Evolutionary conservation across 2,113 vertebrate genomes (phyloP).

Genomic region (Hystrix cristata): DNA sequence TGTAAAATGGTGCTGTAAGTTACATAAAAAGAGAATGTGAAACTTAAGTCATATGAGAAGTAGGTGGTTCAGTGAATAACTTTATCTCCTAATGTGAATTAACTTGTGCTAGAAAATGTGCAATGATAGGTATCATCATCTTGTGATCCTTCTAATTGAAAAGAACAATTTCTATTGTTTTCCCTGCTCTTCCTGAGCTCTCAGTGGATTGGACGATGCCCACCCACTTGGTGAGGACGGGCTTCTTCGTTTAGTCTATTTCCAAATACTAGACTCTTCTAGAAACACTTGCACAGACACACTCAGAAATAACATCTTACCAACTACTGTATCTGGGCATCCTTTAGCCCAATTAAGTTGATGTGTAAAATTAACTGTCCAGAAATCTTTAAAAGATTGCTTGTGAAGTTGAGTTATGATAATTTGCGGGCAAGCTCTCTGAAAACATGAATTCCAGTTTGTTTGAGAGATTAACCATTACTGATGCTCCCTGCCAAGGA

Average conservation of each 20-base stretch:
- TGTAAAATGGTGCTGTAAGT: background rate
- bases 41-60: background rate
- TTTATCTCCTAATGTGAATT: background rate
- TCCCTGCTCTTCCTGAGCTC: background rate
- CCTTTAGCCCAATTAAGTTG: background rate
- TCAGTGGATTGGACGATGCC: background rate
- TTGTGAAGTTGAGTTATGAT: background rate
- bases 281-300: background rate
- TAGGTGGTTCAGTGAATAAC: background rate
- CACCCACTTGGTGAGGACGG: background rate
- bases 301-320: background rate
- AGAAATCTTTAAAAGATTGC: background rate
- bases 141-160: background rate
- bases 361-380: background rate
- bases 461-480: background rate
- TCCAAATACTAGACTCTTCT: background rate
- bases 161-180: background rate
- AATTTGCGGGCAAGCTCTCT: background rate
- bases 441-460: background rate
- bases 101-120: background rate
- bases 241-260: background rate
- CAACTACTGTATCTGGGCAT: background rate
- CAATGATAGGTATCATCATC: background rate
- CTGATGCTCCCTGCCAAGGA: background rate
- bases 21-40: background rate